Conservation (phyloP, 2,888 invertebrate species). For the Xylocampa areola region DNA sequence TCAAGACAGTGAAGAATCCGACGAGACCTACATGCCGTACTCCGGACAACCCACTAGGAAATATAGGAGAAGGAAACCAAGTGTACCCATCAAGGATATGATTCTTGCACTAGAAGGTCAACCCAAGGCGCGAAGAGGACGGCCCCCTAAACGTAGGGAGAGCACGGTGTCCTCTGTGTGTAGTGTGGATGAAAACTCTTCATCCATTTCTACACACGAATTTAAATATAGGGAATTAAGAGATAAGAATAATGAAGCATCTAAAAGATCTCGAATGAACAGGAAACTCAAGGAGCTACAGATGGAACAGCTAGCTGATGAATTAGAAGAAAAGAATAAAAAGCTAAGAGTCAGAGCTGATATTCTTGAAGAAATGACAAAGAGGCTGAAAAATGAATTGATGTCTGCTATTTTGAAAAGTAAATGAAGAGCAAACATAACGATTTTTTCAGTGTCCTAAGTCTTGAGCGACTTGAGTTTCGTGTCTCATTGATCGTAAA, state of each 20-base stretch:
- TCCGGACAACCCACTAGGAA: constrained; percentile 73
- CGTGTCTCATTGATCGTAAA: constrained; percentile 57
- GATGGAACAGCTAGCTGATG: constrained; percentile 86
- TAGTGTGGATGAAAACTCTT: constrained; percentile 82
- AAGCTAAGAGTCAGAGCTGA: constrained; percentile 91
- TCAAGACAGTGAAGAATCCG: constrained; percentile 83
- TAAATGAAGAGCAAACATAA: constrained; percentile 68
- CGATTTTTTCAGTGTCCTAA: constrained; percentile 43
- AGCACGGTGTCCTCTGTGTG: constrained; percentile 83
- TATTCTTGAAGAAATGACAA: constrained; percentile 92
- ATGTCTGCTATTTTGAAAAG: constrained; percentile 91
- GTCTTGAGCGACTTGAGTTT: constrained; percentile 65
- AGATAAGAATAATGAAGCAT: constrained; percentile 94
- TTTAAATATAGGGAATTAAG: constrained; percentile 92
- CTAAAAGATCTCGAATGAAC: constrained; percentile 93
- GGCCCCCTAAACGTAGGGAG: constrained; percentile 88
- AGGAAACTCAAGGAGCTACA: constrained; percentile 90
- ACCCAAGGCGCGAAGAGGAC: constrained; percentile 84
- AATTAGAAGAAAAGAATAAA: constrained; percentile 91
- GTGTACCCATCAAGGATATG: constrained; percentile 82
- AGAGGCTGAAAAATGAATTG: constrained; percentile 91
- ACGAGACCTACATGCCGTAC: constrained; percentile 82
- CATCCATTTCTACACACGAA: constrained; percentile 80
- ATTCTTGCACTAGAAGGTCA: constrained; percentile 82
- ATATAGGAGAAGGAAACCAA: constrained; percentile 78